phyloP scores from a whole-genome alignment of 2,888 invertebrate genomes.

The Drosophila subsilvestris region DNA sequence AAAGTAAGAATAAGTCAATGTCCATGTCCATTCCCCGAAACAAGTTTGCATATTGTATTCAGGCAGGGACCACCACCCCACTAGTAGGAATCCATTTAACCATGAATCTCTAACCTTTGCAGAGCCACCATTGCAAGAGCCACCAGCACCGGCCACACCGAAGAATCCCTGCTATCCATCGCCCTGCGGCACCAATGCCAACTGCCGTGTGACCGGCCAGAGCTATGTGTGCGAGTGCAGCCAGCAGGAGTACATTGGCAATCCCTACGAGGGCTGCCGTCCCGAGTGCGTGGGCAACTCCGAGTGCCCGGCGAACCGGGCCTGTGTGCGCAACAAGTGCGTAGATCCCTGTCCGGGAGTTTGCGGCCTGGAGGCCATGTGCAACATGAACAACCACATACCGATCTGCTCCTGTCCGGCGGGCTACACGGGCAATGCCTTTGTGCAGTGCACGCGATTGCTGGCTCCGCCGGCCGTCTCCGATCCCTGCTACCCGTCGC shows the following conservation, averaged over 20 bases:
- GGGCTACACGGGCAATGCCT: constrained; percentile 88
- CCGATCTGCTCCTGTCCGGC: constrained; percentile 87
- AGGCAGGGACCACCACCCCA: constrained; percentile 40
- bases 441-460: constrained; percentile 85
- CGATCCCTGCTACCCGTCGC: constrained; percentile 88
- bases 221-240: constrained; percentile 86
- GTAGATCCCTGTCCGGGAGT: constrained; percentile 92
- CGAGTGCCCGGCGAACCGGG: constrained; percentile 92
- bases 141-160: constrained; percentile 61
- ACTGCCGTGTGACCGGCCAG: constrained; percentile 86
- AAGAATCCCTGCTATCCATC: constrained; percentile 89
- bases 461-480: constrained; percentile 73
- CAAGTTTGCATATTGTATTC: constrained; percentile 65
- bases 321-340: constrained; percentile 93
- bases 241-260: constrained; percentile 89
- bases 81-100: background rate
- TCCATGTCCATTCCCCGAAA: background rate
- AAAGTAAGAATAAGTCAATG: constrained; percentile 72
- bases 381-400: constrained; percentile 89
- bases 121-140: constrained; percentile 2
- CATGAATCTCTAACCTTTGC: constrained; percentile 16
- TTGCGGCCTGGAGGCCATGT: constrained; percentile 92
- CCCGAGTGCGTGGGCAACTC: constrained; percentile 95
- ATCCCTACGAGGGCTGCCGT: constrained; percentile 90
- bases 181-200: constrained; percentile 89